A percentile compares a stretch with the other conserved stretches of the same genome.
Conservation (phyloP, 2,113 vertebrate species). For the Podilymbus podiceps region DNA sequence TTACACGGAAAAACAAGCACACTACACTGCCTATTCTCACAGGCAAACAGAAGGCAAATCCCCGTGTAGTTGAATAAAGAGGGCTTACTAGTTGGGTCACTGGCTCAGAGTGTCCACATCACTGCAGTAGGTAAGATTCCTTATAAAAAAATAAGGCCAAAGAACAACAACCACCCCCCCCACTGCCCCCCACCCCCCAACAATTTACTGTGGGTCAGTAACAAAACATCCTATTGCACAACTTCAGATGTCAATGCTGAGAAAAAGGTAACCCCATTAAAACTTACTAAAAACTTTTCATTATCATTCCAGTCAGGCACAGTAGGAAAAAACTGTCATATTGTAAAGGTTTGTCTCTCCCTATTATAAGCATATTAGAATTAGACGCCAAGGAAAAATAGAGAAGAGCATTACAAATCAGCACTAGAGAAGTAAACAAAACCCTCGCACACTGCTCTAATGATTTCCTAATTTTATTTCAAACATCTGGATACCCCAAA, state of each 20-base stretch:
- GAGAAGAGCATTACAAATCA: not conserved
- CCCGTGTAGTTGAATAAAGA: not conserved
- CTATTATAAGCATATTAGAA: not conserved
- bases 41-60: not conserved
- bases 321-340: not conserved
- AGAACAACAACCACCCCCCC: not conserved
- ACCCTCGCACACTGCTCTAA: not conserved
- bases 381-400: not conserved
- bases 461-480: not conserved
- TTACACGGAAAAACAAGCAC: not conserved
- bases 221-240: not conserved
- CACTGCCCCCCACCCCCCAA: too few species aligned
- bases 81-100: not conserved
- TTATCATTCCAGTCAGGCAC: not conserved
- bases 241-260: not conserved
- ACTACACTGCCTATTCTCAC: not conserved
- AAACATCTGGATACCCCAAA: not conserved
- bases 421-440: not conserved
- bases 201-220: not conserved
- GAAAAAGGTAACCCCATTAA: not conserved
- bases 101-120: not conserved
- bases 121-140: not conserved
- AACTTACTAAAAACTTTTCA: not conserved
- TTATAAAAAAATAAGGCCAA: not conserved
- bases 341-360: not conserved